Conservation (phyloP, 2,888 invertebrate genomes). For the Acronicta leporina region DNA sequence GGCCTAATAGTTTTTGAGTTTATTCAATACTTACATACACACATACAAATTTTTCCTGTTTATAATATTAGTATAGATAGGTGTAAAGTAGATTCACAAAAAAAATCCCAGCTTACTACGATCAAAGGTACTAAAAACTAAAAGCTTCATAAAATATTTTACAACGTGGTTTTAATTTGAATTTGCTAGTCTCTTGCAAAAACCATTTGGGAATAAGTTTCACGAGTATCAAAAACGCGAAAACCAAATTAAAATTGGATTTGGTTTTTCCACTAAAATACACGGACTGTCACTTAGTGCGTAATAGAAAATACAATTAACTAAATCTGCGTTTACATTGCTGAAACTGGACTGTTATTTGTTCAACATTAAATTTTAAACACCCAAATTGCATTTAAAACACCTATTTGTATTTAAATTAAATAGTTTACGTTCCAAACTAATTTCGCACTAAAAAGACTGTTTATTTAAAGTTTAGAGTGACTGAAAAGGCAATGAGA, state of each 20-base stretch:
- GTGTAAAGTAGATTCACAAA: too few species aligned
- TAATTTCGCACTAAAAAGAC: not conserved
- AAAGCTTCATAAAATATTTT: not conserved
- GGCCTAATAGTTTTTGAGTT: too few species aligned
- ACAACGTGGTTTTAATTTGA: slow-evolving; percentile 4
- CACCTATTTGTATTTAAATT: slow-evolving; percentile 9
- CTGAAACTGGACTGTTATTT: slow-evolving; percentile 15
- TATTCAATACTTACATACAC: too few species aligned
- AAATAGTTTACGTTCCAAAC: slow-evolving; percentile 1
- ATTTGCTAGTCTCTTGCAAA: not conserved
- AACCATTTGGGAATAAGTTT: slow-evolving; percentile 3
- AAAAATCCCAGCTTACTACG: too few species aligned
- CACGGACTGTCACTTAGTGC: not conserved
- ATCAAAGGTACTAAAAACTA: not conserved
- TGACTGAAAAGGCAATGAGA: not conserved
- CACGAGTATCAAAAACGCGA: not conserved
- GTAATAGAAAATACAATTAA: slow-evolving; percentile 5
- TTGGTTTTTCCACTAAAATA: slow-evolving; percentile 7
- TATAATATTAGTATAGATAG: too few species aligned
- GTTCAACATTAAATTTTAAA: slow-evolving; percentile 17
- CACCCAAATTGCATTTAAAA: slow-evolving; percentile 21
- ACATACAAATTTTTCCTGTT: too few species aligned
- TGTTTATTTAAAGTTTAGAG: not conserved
- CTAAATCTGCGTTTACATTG: slow-evolving; percentile 19
- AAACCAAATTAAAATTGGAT: slow-evolving; percentile 14